phyloP scores from a whole-genome alignment of 2,888 invertebrate genomes.

The Agrochola macilenta region DNA sequence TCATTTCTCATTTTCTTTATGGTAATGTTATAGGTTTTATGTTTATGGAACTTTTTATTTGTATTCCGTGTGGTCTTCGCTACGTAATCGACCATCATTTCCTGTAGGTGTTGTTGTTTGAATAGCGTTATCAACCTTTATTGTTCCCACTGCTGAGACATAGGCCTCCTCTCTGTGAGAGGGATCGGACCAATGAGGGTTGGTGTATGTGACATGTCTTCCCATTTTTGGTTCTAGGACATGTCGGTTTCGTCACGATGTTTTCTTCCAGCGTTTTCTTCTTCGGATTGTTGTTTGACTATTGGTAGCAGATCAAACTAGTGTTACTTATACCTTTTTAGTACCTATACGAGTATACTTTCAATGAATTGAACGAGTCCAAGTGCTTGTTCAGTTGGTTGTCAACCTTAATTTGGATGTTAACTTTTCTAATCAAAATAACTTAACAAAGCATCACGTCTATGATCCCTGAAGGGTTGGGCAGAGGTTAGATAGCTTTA shows the following conservation, averaged over 20 bases:
- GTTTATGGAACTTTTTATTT: slow-evolving; percentile 23
- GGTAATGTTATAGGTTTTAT: slow-evolving; percentile 13
- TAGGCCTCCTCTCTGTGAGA: background rate
- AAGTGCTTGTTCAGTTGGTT: background rate
- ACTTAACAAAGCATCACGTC: background rate
- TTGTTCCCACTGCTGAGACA: background rate
- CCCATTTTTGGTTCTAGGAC: background rate
- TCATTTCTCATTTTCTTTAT: slow-evolving; percentile 38
- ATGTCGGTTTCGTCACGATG: background rate
- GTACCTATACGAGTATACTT: too few species aligned
- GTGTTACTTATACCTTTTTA: background rate
- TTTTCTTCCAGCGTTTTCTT: background rate
- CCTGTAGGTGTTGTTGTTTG: background rate
- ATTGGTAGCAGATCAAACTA: background rate
- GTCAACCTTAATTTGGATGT: background rate
- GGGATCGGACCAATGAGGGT: too few species aligned
- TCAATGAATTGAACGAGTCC: background rate
- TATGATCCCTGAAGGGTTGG: background rate
- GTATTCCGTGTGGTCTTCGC: slow-evolving; percentile 16
- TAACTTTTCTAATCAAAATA: background rate
- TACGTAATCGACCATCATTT: slow-evolving; percentile 1
- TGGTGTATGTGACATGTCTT: too few species aligned
- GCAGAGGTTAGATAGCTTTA: background rate
- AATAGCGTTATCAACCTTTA: background rate
- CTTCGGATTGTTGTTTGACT: background rate